Percentiles rank a stretch among this genome's conserved stretches.
Conservation (phyloP, 35 echinoderm and acorn worm species). For the Heliocidaris erythrogramma region DNA sequence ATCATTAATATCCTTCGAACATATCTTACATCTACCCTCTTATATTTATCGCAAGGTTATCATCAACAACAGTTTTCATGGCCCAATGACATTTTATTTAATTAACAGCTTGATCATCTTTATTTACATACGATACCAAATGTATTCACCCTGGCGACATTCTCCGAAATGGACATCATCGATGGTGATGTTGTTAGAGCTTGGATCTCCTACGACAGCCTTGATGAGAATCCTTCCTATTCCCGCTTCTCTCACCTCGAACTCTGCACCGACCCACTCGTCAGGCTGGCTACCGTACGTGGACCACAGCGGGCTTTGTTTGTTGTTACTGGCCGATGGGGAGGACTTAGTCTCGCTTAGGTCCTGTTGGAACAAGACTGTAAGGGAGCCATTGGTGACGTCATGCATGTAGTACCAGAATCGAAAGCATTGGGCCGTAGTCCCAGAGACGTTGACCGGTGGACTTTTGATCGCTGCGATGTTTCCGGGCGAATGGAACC, state of each 20-base stretch:
- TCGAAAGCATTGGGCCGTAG: background rate
- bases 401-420: slow-evolving; percentile 44
- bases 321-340: background rate
- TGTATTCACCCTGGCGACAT: background rate
- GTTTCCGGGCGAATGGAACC: background rate
- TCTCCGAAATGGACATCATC: background rate
- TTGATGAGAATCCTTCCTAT: background rate
- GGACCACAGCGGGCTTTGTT: background rate
- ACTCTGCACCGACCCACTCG: background rate
- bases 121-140: no score
- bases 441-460: background rate
- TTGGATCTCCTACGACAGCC: background rate
- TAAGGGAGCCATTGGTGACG: background rate
- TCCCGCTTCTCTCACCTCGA: background rate
- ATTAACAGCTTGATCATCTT: no score
- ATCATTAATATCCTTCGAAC: no score
- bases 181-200: background rate
- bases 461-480: background rate
- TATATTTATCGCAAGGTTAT: no score
- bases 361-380: background rate
- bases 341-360: background rate
- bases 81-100: no score
- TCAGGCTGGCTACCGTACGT: background rate
- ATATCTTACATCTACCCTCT: no score
- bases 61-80: no score